phyloP scores from a whole-genome alignment of 2,888 invertebrate species.

The Drosophila neotestacea region DNA sequence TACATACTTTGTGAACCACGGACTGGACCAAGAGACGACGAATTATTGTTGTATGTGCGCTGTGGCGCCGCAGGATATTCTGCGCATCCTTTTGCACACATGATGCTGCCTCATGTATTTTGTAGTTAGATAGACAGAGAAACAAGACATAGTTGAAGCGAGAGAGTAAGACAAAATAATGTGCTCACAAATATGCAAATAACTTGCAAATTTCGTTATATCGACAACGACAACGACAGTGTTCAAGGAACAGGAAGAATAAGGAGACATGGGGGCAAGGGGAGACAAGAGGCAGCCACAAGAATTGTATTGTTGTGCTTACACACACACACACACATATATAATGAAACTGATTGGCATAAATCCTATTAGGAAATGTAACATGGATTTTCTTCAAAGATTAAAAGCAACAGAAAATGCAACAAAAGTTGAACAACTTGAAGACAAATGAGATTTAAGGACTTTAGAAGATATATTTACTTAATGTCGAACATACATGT shows the following conservation, averaged over 20 bases:
- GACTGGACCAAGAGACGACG: conserved; percentile 10
- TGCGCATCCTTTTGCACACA: conserved; percentile 72
- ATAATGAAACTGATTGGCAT: conserved; percentile 60
- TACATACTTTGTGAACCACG: conserved; percentile 19
- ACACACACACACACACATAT: conserved; percentile 17
- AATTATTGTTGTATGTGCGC: conserved; percentile 37
- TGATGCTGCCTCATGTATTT: conserved; percentile 5
- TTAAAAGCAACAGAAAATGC: conserved; percentile 4
- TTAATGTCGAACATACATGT: not conserved
- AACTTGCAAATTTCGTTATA: conserved; percentile 71
- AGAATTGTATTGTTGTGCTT: conserved; percentile 58
- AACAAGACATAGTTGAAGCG: not conserved
- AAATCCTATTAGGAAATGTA: conserved; percentile 46
- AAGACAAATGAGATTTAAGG: not conserved
- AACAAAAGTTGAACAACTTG: not conserved
- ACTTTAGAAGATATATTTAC: not conserved
- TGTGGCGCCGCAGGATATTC: conserved; percentile 76
- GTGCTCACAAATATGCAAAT: conserved; percentile 74
- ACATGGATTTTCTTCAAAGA: conserved; percentile 25
- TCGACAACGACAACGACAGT: conserved; percentile 45
- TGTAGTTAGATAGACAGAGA: conserved; percentile 9
- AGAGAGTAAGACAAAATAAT: conserved; percentile 37
- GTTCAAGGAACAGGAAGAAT: not conserved
- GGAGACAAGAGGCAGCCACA: conserved; percentile 38
- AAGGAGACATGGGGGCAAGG: not conserved